Evolutionary conservation across 2,888 invertebrate species (phyloP).

Genomic region (Eurytoma californica): DNA sequence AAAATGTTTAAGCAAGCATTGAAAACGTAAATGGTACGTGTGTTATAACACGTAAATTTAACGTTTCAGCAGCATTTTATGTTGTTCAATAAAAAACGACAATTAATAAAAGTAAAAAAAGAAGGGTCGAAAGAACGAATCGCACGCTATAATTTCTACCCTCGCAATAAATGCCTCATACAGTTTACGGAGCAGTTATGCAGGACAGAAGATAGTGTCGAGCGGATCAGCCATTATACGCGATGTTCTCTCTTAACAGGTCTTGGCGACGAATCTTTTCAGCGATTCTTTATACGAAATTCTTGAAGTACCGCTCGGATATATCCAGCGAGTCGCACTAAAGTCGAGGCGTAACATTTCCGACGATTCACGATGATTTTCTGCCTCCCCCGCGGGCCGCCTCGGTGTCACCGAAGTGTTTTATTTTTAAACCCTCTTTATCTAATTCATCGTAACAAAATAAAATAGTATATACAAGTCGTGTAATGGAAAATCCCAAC

Average conservation of each 20-base stretch:
- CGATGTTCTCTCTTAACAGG: conserved; percentile 63
- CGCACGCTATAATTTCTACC: conserved; percentile 8
- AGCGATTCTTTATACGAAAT: conserved; percentile 59
- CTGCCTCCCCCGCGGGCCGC: not conserved
- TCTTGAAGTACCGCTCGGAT: conserved; percentile 25
- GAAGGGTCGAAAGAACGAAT: conserved; percentile 6
- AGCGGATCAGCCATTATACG: conserved; percentile 61
- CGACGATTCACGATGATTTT: conserved; percentile 47
- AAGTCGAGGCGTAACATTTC: conserved; percentile 50
- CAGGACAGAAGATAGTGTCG: conserved; percentile 42
- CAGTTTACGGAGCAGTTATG: conserved; percentile 49
- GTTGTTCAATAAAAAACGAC: not conserved
- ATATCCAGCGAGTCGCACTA: conserved; percentile 38
- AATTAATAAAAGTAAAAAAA: conserved; percentile 4
- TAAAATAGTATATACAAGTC: too few relatives aligned
- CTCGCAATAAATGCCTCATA: conserved; percentile 31
- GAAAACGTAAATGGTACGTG: conserved; percentile 45
- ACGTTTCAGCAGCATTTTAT: not conserved
- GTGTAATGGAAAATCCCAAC: too few relatives aligned
- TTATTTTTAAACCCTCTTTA: too few relatives aligned
- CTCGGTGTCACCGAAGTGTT: too few relatives aligned
- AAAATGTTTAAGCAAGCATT: not conserved
- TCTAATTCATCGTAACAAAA: too few relatives aligned
- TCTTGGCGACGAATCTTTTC: conserved; percentile 63
- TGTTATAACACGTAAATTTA: conserved; percentile 41